Evolutionary conservation across 2,797 vertebrate genomes (phyloP), one percentile per base, ranked within the genome.

Genomic region (Darevskia mixta): DNA sequence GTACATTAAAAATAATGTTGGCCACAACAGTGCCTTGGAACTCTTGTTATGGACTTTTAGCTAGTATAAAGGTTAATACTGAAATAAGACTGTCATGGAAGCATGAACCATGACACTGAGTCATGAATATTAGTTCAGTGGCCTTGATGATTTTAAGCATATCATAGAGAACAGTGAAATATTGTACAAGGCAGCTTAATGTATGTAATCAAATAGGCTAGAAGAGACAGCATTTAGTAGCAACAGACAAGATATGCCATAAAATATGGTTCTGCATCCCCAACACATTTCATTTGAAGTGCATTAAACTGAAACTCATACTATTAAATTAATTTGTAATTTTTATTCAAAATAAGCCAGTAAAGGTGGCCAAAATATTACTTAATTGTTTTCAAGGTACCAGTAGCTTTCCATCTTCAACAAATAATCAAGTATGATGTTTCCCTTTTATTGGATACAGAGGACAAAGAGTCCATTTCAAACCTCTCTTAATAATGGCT

Each of bases 341-440:
- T 1, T 89, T 55, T 79, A 71, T 75, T 85, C 80, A 82, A 66
- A 3, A 1, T 13, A 89, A 23, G 35, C 1, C 0, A 17, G 61
- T 11, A 17, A 15, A 29, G 91, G 87, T 89, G 92, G 91, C 89
- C 38, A 45, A 67, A 79, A 71, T 95, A 93, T 93, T 77, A 4
- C 94, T 94, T 92, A n/a, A 64, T 80, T 69, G 66, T 79, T 86
- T 87, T 5, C 85, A 17, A 71, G 85, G 91, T 90, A 94, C 89
- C 94, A 93, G 87, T 0, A 73, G 38, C 55, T 80, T 84, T 84
- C 38, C 43, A 80, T 84, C 67, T 85, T 87, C 76, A 64, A 87
- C 29, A 89, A 90, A 92, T 87, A 87, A 89, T 76, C 89, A 94
- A 89, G 75, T 73, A 3, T 79, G 58, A 91, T 84, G 66, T 2